phyloP scores from a whole-genome alignment of 2,797 vertebrate genomes.

The Hydrophis major region DNA sequence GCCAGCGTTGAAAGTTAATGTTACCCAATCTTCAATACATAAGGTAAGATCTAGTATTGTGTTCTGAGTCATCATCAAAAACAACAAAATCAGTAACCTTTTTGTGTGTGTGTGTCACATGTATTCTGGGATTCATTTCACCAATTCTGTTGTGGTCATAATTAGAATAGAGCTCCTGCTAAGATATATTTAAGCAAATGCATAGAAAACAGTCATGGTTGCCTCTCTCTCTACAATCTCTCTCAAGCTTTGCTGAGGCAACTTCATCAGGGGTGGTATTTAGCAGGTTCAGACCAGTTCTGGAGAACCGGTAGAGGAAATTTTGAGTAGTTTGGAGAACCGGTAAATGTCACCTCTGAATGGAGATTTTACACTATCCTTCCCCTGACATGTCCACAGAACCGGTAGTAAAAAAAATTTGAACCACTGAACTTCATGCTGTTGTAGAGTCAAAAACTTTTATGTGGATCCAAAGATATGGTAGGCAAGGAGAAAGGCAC shows the following conservation, averaged over 20 bases:
- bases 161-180: not conserved
- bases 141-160: not conserved
- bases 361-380: no score
- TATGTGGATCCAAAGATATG: not conserved
- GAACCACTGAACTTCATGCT: not conserved
- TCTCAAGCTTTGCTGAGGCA: slow-evolving; percentile 1
- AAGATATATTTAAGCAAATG: not conserved
- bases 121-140: not conserved
- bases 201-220: not conserved
- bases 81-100: slow-evolving; percentile 18
- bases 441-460: not conserved
- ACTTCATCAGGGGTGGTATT: not conserved
- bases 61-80: not conserved
- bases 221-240: not conserved
- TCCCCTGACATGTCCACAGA: no score
- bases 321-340: no score
- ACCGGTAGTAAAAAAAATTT: no score
- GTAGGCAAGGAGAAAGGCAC: not conserved
- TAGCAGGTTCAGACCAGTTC: no score
- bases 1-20: slow-evolving; percentile 37
- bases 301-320: no score
- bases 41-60: not conserved
- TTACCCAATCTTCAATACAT: slow-evolving; percentile 29
- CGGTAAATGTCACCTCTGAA: no score
- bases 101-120: not conserved